These are phyloP conservation scores for Pipistrellus kuhlii DNA, from an alignment of 2,797 vertebrate genomes.

Conservation along the genomic window DNA sequence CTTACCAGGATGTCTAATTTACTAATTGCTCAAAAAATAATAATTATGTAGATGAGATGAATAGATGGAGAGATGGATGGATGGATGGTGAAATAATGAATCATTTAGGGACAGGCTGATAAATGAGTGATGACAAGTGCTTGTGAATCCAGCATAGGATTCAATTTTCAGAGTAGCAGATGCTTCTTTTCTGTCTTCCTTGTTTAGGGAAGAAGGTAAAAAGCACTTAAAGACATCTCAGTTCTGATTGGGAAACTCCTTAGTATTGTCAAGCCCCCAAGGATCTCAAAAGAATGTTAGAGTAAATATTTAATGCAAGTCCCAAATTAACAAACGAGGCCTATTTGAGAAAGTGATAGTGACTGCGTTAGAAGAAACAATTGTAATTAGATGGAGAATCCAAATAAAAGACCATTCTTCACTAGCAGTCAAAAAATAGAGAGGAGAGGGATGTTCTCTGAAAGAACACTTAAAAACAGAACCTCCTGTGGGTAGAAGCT, in stretches of 20 bases:
- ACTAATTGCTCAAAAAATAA: conserved; percentile 8
- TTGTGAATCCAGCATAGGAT: background rate
- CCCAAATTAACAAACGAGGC: background rate
- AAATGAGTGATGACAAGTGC: background rate
- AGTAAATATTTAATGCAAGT: background rate
- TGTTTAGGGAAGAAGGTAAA: background rate
- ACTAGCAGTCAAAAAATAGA: background rate
- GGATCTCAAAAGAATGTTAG: conserved; percentile 4
- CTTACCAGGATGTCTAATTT: background rate
- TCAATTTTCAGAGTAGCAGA: background rate
- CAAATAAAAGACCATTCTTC: conserved; percentile 20
- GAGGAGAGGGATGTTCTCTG: background rate
- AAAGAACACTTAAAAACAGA: conserved; percentile 3
- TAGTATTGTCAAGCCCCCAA: background rate
- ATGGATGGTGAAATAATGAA: background rate
- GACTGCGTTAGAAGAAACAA: background rate
- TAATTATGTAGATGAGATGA: background rate
- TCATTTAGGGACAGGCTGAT: background rate
- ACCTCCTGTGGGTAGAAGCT: background rate
- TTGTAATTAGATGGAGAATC: background rate
- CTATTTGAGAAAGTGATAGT: background rate
- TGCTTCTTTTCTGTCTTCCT: background rate
- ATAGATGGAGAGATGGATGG: background rate
- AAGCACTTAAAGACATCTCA: background rate
- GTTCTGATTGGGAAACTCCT: background rate